A percentile compares a stretch with the other conserved stretches of the same genome.
phyloP scores from a whole-genome alignment of 2,888 invertebrate genomes.

The Drosophila rellima region DNA sequence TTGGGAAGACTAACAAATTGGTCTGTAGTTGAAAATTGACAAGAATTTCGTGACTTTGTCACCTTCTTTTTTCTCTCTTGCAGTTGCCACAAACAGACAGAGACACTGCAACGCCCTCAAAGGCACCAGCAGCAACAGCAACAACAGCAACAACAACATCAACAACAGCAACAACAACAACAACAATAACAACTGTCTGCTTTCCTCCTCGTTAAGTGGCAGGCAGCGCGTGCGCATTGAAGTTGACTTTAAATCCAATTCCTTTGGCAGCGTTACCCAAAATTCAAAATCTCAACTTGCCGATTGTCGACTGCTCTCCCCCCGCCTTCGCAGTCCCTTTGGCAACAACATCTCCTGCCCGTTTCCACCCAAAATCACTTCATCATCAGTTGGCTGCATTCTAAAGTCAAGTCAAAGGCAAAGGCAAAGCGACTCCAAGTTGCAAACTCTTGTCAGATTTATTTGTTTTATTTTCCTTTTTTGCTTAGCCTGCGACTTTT shows the following conservation, averaged over 20 bases:
- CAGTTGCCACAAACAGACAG: conserved; percentile 32
- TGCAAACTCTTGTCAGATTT: conserved; percentile 74
- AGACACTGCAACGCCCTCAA: conserved; percentile 66
- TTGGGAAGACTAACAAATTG: conserved; percentile 85
- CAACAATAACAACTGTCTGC: conserved; percentile 42
- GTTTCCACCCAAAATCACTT: conserved; percentile 63
- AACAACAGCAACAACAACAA: conserved; percentile 3
- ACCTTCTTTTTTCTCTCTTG: conserved; percentile 79
- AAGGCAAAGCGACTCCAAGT: conserved; percentile 55
- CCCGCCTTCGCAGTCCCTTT: conserved; percentile 10
- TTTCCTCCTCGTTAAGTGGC: conserved; percentile 78
- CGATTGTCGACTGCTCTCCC: conserved; percentile 35
- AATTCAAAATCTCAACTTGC: conserved; percentile 36
- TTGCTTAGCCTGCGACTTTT: conserved; percentile 27
- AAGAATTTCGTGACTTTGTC: conserved; percentile 86
- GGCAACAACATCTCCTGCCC: conserved; percentile 3
- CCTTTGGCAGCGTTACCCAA: conserved; percentile 20
- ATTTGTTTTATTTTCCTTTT: conserved; percentile 51
- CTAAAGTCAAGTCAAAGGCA: conserved; percentile 59
- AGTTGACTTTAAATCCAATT: conserved; percentile 46
- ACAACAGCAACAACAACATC: conserved; percentile 8
- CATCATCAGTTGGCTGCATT: conserved; percentile 69
- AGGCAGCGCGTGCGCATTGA: conserved; percentile 79
- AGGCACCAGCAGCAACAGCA: conserved; percentile 42
- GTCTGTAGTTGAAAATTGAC: conserved; percentile 86